Conservation (phyloP, 2,888 invertebrate species). For the Eilema sororculum region DNA sequence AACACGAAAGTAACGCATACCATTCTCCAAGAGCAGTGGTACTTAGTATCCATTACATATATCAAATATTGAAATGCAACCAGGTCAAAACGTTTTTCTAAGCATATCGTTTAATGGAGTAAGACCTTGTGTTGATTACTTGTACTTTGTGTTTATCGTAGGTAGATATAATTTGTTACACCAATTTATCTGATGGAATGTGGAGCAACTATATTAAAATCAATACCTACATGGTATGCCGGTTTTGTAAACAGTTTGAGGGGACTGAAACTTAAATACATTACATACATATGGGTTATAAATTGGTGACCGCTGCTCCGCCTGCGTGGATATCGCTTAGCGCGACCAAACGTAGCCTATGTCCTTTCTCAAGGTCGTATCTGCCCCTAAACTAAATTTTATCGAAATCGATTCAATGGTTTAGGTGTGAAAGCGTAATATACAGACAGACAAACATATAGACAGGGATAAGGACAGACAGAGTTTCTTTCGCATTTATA, state of each 20-base stretch:
- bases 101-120: neutral
- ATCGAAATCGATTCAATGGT: too few relatives aligned
- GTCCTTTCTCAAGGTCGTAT: too few relatives aligned
- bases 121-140: conserved; percentile 6
- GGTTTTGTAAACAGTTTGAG: neutral
- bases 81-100: conserved; percentile 9
- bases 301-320: too few relatives aligned
- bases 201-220: conserved; percentile 1
- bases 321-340: too few relatives aligned
- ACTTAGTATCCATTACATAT: neutral
- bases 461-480: too few relatives aligned
- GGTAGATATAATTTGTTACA: neutral
- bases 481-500: too few relatives aligned
- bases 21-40: neutral
- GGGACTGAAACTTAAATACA: too few relatives aligned
- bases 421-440: too few relatives aligned
- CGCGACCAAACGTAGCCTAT: too few relatives aligned
- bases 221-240: neutral
- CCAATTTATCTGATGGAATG: neutral
- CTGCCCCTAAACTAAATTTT: too few relatives aligned
- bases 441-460: too few relatives aligned
- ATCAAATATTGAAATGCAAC: neutral
- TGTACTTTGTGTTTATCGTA: neutral
- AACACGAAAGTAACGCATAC: neutral
- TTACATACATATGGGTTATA: too few relatives aligned